Evolutionary conservation across 2,888 invertebrate species (phyloP).

Genomic region (Physocephala rufipes): DNA sequence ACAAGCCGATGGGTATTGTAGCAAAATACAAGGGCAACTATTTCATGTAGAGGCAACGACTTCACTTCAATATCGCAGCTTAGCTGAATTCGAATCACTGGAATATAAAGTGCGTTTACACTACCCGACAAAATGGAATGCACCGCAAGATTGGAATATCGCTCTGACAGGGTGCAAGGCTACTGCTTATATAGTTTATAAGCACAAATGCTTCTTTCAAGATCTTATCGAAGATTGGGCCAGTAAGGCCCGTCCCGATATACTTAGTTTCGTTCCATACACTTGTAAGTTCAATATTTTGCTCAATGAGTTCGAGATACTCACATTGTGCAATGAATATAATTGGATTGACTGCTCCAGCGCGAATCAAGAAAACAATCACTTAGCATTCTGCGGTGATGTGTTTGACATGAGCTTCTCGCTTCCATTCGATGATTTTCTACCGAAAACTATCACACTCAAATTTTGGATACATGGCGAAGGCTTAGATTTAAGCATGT

Average conservation of each 20-base stretch:
- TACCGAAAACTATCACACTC: constrained; percentile 87
- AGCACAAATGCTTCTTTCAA: constrained; percentile 96
- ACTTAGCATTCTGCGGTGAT: constrained; percentile 93
- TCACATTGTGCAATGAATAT: constrained; percentile 93
- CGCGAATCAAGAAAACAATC: constrained; percentile 93
- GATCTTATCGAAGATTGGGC: constrained; percentile 98
- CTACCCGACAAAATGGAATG: constrained; percentile 96
- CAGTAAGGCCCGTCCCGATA: constrained; percentile 90
- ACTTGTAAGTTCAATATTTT: constrained; percentile 93
- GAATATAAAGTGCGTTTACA: constrained; percentile 83
- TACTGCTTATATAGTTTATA: constrained; percentile 89
- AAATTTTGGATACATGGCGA: constrained; percentile 96
- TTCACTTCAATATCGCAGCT: constrained; percentile 90
- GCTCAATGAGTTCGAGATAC: constrained; percentile 93
- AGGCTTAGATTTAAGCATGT: constrained; percentile 88
- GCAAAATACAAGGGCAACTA: constrained; percentile 91
- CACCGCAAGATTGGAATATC: constrained; percentile 93
- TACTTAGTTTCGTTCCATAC: constrained; percentile 95
- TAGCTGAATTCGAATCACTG: constrained; percentile 93
- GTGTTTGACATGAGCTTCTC: constrained; percentile 92
- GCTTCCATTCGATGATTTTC: constrained; percentile 92
- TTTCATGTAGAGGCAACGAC: constrained; percentile 95
- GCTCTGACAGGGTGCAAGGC: constrained; percentile 94
- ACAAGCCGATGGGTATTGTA: constrained; percentile 85
- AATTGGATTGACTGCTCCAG: constrained; percentile 99